These are phyloP conservation scores for Caenorhabditis sulstoni DNA, from an alignment of 2,888 invertebrate genomes.

Conservation along the genomic window DNA sequence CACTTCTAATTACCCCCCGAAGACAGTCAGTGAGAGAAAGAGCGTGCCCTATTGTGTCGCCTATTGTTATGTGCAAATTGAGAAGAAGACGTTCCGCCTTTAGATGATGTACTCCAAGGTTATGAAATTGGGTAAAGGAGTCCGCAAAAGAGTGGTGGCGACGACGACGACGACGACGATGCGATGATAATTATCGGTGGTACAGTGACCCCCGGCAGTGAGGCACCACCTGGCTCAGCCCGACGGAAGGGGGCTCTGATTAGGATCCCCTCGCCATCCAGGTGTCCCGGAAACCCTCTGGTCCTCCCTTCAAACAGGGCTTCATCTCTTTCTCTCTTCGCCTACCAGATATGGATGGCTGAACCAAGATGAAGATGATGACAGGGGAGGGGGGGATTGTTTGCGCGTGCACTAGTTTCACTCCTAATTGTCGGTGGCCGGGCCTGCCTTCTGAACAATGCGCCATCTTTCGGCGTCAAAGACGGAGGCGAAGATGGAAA, in stretches of 20 bases:
- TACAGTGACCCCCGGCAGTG: neutral
- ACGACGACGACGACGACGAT: neutral
- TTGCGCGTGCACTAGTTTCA: constrained; percentile 58
- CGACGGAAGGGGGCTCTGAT: neutral
- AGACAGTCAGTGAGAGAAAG: neutral
- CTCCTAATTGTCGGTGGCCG: constrained; percentile 48
- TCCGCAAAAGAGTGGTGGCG: neutral
- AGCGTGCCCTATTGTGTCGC: constrained; percentile 25
- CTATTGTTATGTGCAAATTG: constrained; percentile 50
- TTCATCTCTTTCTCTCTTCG: neutral
- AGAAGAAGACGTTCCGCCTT: constrained; percentile 51
- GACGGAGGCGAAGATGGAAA: constrained; percentile 9
- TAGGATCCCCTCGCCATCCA: constrained; percentile 13
- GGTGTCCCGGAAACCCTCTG: constrained; percentile 1
- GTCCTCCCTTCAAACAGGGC: neutral
- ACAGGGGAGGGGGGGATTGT: constrained; percentile 38
- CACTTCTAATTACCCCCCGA: constrained; percentile 17
- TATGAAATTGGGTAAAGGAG: constrained; percentile 44
- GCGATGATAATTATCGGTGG: constrained; percentile 31
- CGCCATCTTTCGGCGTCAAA: constrained; percentile 22
- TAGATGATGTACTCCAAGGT: constrained; percentile 55
- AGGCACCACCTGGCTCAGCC: constrained; percentile 15
- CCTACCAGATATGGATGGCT: constrained; percentile 29
- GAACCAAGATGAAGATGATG: constrained; percentile 45
- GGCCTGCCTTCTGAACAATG: constrained; percentile 37